These are phyloP conservation scores for Acyrthosiphon pisum DNA, from an alignment of 1,140 invertebrate genomes.

Conservation along the genomic window DNA sequence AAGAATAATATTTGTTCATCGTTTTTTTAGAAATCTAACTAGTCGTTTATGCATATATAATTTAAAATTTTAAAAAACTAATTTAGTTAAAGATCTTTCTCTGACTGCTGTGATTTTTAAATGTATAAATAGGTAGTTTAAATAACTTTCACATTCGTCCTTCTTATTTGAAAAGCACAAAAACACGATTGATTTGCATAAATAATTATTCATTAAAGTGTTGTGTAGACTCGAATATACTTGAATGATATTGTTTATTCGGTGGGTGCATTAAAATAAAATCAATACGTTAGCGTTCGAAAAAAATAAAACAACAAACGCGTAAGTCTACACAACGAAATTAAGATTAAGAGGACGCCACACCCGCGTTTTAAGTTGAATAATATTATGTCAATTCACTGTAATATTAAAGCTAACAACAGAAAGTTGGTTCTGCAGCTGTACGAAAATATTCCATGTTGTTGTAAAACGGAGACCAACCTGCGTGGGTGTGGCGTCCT, in stretches of 20 bases:
- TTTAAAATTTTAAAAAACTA: too few relatives aligned
- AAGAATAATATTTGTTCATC: background rate
- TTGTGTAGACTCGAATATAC: background rate
- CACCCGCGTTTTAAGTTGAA: background rate
- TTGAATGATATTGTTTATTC: background rate
- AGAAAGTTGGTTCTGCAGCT: too few relatives aligned
- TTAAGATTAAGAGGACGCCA: background rate
- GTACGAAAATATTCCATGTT: background rate
- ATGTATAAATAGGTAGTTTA: background rate
- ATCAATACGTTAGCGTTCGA: background rate
- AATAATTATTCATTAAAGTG: background rate
- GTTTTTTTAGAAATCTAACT: background rate
- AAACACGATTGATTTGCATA: background rate
- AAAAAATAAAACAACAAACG: background rate
- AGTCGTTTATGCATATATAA: background rate
- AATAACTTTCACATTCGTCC: slow-evolving; percentile 3
- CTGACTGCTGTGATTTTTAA: background rate
- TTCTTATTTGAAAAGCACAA: background rate
- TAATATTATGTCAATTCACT: background rate
- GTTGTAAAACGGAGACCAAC: background rate
- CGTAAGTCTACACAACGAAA: background rate
- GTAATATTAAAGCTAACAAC: background rate
- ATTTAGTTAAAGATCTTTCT: background rate
- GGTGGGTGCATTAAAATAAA: background rate
- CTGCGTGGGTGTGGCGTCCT: background rate